phyloP scores from a whole-genome alignment of 1,140 invertebrate species.

The Drosophila insularis region DNA sequence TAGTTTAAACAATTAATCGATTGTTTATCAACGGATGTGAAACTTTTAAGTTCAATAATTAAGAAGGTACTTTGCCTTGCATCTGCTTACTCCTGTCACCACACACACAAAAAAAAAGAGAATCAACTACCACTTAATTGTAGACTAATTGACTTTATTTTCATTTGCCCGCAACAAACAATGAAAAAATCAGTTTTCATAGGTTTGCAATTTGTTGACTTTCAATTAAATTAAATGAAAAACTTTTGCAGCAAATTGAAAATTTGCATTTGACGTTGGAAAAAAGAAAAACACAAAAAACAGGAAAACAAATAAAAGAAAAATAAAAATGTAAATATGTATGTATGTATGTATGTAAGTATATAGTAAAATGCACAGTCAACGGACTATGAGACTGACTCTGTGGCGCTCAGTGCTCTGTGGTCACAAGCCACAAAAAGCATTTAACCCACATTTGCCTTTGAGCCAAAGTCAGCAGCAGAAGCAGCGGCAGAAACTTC shows the following conservation, averaged over 20 bases:
- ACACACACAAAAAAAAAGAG: constrained; percentile 31
- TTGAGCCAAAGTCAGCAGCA: constrained; percentile 19
- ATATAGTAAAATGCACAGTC: constrained; percentile 1
- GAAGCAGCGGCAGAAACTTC: constrained; percentile 39
- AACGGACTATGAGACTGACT: constrained; percentile 16
- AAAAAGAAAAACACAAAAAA: constrained; percentile 10
- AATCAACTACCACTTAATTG: constrained; percentile 60
- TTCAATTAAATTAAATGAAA: constrained; percentile 71
- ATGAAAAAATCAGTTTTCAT: constrained; percentile 32
- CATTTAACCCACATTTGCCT: constrained; percentile 76
- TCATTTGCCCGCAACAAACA: constrained; percentile 16
- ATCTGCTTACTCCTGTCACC: constrained; percentile 27
- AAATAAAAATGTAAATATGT: background rate
- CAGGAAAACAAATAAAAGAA: background rate
- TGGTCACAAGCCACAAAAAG: constrained; percentile 67
- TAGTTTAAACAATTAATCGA: too few species aligned
- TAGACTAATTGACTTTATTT: constrained; percentile 67
- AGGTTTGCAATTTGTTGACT: constrained; percentile 37
- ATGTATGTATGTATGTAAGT: background rate
- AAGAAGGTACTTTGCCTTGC: constrained; percentile 23
- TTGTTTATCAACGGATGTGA: background rate
- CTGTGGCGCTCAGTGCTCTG: constrained; percentile 30
- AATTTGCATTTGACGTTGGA: constrained; percentile 55
- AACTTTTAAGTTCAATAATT: background rate
- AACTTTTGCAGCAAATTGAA: constrained; percentile 63